Base-by-base conservation (phyloP, 2,113 vertebrate genomes). In the Danio rerio region DNA sequence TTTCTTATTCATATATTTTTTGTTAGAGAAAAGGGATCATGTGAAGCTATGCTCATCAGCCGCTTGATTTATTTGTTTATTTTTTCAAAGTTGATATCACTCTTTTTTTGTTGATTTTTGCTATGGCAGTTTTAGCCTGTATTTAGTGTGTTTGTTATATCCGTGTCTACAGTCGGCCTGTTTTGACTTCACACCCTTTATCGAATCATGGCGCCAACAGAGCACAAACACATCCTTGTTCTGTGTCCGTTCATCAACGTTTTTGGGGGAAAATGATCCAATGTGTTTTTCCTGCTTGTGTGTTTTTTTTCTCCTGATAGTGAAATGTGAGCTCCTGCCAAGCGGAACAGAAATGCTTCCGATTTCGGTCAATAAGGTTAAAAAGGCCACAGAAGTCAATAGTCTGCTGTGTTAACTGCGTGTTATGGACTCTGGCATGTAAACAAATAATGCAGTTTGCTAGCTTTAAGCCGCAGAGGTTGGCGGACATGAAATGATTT, bases 141-240 rank as follows among this genome's bases (percentile, higher is more conserved):
- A 1, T 31, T 13, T 53, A 72, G 20, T 72, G 69, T 21, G 63
- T 52, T 5, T 12, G 16, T n/a, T 74, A 58, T 58, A 18, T 59
- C 16, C 1, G 18, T 20, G 43, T 75, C 55, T 70, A 80, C 69
- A 70, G 81, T 63, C 63, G 13, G 71, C 77, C 69, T 86, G 81
- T 86, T 81, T 72, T 83, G 84, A 81, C 84, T 83, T 82, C 77
- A 83, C 84, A 86, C 81, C 77, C 84, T 80, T 72, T 80, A 71
- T 70, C 77, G 70, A 71, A 59, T 50, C 47, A 50, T 83, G 84
- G 84, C 78, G 81, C 84, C 84, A 83, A 63, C 68, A 79, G 78
- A 82, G 69, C 69, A 82, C 81, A 83, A 79, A 71, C 77, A 50
- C 20, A 59, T 16, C 77, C 16, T 81, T 86, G 81, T 56, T 61